These are phyloP conservation scores for Euphydryas editha DNA, from an alignment of 2,888 invertebrate genomes.

Conservation along the genomic window DNA sequence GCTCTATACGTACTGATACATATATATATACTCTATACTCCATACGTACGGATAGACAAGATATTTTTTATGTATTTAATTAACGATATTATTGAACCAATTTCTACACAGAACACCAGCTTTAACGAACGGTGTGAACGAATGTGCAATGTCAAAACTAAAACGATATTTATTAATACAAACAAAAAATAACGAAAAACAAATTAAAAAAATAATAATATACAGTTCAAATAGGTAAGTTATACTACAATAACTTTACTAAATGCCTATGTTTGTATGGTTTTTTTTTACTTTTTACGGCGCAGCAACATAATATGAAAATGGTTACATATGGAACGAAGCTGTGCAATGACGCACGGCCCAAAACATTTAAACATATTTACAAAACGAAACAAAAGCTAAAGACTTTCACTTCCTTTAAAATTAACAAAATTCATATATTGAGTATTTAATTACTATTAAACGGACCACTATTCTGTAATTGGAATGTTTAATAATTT, in stretches of 20 bases:
- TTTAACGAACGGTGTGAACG: too few relatives aligned
- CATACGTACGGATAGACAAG: too few relatives aligned
- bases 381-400: slow-evolving; percentile 40
- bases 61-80: too few relatives aligned
- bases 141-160: too few relatives aligned
- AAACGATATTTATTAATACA: too few relatives aligned
- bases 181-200: too few relatives aligned
- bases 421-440: not conserved
- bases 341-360: slow-evolving; percentile 55
- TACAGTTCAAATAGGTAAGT: not conserved
- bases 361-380: slow-evolving; percentile 28
- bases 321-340: slow-evolving; percentile 51
- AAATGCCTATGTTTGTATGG: not conserved
- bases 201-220: too few relatives aligned
- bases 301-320: slow-evolving; percentile 19
- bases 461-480: not conserved
- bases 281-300: not conserved
- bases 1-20: too few relatives aligned
- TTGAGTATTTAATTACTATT: not conserved
- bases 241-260: not conserved
- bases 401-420: slow-evolving; percentile 26
- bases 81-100: too few relatives aligned
- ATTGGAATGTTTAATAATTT: not conserved
- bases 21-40: too few relatives aligned
- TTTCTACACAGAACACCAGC: too few relatives aligned